phyloP scores from a whole-genome alignment of 1,140 invertebrate genomes.

The Yoshiicerus persimilis region DNA sequence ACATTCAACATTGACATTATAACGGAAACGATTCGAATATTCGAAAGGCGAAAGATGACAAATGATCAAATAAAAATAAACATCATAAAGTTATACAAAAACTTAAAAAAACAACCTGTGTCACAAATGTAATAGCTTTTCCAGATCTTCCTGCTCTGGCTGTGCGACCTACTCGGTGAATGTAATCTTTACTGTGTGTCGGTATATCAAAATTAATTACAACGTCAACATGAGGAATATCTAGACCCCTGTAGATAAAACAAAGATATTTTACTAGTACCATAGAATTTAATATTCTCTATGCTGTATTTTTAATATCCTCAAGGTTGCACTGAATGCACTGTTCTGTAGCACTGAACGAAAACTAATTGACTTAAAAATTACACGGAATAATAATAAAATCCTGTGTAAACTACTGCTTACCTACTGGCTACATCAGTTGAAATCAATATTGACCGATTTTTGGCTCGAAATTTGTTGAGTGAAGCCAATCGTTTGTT shows the following conservation, averaged over 20 bases:
- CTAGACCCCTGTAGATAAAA: conserved; percentile 73
- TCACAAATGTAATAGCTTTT: conserved; percentile 81
- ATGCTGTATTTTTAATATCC: neutral
- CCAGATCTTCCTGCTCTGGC: conserved; percentile 88
- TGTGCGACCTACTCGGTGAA: conserved; percentile 93
- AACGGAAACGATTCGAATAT: too few species aligned
- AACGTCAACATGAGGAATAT: conserved; percentile 97
- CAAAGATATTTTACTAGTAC: neutral
- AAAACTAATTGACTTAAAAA: neutral
- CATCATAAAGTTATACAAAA: neutral
- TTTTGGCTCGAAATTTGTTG: conserved; percentile 90
- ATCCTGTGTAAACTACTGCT: too few species aligned
- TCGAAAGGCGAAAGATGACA: neutral
- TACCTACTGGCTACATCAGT: conserved; percentile 97
- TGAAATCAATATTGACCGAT: conserved; percentile 84
- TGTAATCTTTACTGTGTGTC: conserved; percentile 93
- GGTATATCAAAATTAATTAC: conserved; percentile 98
- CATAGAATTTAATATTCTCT: neutral
- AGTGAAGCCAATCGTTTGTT: conserved; percentile 87
- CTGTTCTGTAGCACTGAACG: too few species aligned
- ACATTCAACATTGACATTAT: too few species aligned
- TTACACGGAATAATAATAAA: too few species aligned
- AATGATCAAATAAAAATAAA: neutral
- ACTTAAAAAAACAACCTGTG: conserved; percentile 61
- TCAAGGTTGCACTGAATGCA: too few species aligned